Evolutionary conservation across 2,113 vertebrate genomes (phyloP).

Genomic region (Fregata magnificens): DNA sequence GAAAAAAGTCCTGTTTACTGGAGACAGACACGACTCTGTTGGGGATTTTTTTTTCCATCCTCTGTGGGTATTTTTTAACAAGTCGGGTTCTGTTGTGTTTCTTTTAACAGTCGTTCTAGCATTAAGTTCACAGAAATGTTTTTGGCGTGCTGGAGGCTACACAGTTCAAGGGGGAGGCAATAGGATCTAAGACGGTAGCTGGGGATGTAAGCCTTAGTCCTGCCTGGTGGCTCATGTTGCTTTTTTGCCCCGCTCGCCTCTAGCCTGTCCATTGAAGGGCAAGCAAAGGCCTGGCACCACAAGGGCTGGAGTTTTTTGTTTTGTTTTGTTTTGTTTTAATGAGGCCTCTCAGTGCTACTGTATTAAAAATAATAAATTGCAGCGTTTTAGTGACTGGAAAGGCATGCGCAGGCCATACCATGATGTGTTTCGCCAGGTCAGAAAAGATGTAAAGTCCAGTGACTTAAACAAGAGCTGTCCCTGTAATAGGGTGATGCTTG

Average conservation of each 20-base stretch:
- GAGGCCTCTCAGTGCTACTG: not conserved
- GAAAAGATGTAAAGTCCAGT: not conserved
- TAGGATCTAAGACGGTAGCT: fast-evolving
- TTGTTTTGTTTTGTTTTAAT: no score
- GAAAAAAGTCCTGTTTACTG: not conserved
- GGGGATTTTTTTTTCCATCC: not conserved
- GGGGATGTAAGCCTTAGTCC: not conserved
- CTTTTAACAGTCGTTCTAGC: not conserved
- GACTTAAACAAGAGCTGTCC: not conserved
- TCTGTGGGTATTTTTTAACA: not conserved
- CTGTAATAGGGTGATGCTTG: not conserved
- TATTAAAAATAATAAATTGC: not conserved
- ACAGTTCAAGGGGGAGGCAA: no score
- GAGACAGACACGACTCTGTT: not conserved
- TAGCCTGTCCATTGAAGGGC: not conserved
- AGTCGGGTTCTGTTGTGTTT: not conserved
- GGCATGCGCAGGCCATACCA: fast-evolving
- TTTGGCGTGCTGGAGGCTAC: not conserved
- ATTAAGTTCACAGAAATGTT: not conserved
- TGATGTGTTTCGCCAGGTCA: not conserved
- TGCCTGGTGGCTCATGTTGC: not conserved
- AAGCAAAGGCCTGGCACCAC: not conserved
- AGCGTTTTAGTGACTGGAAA: not conserved
- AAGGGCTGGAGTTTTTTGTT: not conserved
- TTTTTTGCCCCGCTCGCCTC: not conserved